These are phyloP conservation scores for Cygnus buccinator DNA, from an alignment of 2,113 vertebrate species.

Conservation along the genomic window DNA sequence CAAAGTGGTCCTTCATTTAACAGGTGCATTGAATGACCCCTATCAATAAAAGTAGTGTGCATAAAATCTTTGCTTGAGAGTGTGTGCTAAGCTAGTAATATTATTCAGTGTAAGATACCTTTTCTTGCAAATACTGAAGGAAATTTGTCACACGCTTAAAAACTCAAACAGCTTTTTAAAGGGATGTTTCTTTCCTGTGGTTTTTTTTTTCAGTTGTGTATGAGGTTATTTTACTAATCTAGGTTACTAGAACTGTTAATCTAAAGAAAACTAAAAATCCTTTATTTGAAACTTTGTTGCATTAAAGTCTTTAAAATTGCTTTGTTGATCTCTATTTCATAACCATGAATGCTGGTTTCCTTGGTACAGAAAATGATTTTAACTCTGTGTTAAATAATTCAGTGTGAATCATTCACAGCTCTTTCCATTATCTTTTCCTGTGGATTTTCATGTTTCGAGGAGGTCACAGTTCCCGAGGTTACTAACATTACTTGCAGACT, in stretches of 20 bases:
- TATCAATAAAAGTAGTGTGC: not conserved
- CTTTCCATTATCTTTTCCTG: not conserved
- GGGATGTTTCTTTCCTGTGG: not conserved
- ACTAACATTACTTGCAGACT: conserved; percentile 5
- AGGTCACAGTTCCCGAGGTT: not conserved
- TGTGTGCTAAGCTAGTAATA: not conserved
- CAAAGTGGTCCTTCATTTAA: not conserved
- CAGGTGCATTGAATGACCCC: not conserved
- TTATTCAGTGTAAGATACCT: not conserved
- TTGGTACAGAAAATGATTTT: not conserved
- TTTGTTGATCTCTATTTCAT: not conserved
- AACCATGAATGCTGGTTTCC: not conserved
- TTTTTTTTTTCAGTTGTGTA: not conserved
- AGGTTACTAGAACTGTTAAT: fast-evolving
- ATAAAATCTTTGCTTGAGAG: not conserved
- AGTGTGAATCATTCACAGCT: not conserved
- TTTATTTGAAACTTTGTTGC: not conserved
- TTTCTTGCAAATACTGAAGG: not conserved
- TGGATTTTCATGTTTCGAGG: not conserved
- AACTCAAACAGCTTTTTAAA: not conserved
- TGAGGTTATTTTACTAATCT: not conserved
- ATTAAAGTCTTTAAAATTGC: not conserved
- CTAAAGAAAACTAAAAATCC: not conserved
- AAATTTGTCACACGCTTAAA: not conserved
- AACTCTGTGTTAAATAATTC: not conserved